Conservation (phyloP, 2,888 invertebrate species). For the Ornithoptera priamus region DNA sequence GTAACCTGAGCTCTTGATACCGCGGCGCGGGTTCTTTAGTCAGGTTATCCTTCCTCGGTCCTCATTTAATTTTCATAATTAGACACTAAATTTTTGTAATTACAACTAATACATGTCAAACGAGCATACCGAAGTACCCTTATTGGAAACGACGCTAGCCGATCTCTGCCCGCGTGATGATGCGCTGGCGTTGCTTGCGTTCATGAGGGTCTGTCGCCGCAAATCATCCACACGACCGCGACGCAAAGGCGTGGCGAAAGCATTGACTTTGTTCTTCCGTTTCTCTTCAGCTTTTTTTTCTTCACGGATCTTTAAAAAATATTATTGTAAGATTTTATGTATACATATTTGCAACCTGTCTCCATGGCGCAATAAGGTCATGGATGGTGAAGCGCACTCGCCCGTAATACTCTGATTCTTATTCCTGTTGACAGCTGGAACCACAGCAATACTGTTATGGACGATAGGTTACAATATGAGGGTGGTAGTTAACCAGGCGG, state of each 20-base stretch:
- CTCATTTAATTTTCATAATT: no score
- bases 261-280: conserved; percentile 65
- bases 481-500: no score
- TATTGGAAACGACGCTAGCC: conserved; percentile 60
- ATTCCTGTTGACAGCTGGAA: no score
- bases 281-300: conserved; percentile 71
- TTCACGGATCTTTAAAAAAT: conserved; percentile 60
- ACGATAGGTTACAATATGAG: no score
- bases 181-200: conserved; percentile 68
- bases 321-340: not conserved
- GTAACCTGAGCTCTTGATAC: no score
- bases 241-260: conserved; percentile 64
- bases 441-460: no score
- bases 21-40: no score
- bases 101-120: not conserved
- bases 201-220: conserved; percentile 66
- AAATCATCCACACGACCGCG: conserved; percentile 54
- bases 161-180: conserved; percentile 65
- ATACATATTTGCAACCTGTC: no score
- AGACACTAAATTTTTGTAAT: not conserved
- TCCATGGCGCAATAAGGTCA: no score
- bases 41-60: no score
- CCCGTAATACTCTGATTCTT: no score
- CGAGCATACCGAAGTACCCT: conserved; percentile 52
- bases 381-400: no score